Evolutionary conservation across 2,888 invertebrate genomes (phyloP), one percentile per base, ranked within the genome.

Genomic region (Ferdinandea cuprea): DNA sequence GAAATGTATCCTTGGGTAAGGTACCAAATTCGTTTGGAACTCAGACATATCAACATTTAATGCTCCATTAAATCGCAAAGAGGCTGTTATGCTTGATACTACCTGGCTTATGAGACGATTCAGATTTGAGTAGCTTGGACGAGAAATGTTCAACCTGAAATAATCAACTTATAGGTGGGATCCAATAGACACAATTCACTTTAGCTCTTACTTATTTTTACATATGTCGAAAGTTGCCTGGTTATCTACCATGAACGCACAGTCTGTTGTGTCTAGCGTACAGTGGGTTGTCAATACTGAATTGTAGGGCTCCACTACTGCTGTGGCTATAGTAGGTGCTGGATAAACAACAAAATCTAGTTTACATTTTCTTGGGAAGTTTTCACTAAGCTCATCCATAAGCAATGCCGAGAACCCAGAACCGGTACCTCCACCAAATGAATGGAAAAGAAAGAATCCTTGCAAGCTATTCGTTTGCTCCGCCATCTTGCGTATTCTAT

Each of bases 271-370:
- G 85, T 92, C 89, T 91, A 97, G 92, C 7, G 97, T 97, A 40
- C 95, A 95, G 91, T 97, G 97, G 0, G 97, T 97, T 40, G 96
- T 96, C 85, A 98, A 90, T 59, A 96, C 94, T 0, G 97, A 95
- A 90, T 98, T 98, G 92, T 97, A 97, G 0, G 97, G 97, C 90
- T 97, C 97, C 42, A 97, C 97, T 9, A 97, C 97, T 0, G 97
- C 96, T 2, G 97, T 96, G 30, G 96, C 96, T 54, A 97, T 94
- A 94, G 95, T 89, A 11, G 89, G 88, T 13, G 86, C 85, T 40
- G 87, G 87, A 74, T 88, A 87, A 0, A 87, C 86, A 2, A 86
- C 86, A 76, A 87, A 96, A 89, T 96, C 95, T 44, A 96, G 91
- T 89, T 96, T 96, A 89, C 95, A 95, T 90, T 96, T 96, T 91